Evolutionary conservation across 2,113 vertebrate genomes (phyloP).

Genomic region (Cephalopterus ornatus): DNA sequence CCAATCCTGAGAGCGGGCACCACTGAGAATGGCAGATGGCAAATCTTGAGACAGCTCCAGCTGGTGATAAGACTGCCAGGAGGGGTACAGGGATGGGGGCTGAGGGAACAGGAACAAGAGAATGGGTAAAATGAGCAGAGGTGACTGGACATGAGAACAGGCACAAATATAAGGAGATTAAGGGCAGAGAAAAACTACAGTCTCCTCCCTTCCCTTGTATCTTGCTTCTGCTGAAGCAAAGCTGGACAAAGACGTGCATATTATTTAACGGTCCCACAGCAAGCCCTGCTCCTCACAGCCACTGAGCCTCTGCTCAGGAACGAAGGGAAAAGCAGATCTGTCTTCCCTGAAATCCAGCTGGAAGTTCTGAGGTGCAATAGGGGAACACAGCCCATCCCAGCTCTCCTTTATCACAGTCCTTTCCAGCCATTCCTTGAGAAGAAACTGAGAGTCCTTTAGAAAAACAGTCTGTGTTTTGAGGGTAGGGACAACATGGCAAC

Average conservation of each 20-base stretch:
- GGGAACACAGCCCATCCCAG: background rate
- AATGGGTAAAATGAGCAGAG: background rate
- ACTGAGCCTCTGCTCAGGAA: background rate
- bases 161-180: background rate
- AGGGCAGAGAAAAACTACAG: background rate
- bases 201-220: background rate
- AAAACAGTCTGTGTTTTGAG: background rate
- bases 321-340: background rate
- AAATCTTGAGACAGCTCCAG: background rate
- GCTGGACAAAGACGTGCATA: background rate
- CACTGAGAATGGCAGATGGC: background rate
- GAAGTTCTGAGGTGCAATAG: background rate
- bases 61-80: background rate
- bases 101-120: background rate
- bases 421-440: background rate
- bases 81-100: background rate
- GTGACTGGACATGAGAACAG: background rate
- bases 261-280: background rate
- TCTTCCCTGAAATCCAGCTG: background rate
- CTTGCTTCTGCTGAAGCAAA: background rate
- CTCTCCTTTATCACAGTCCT: background rate
- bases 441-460: background rate
- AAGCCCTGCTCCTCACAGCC: background rate
- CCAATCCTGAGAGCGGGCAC: background rate
- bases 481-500: background rate